These are phyloP conservation scores for Cavia porcellus DNA, from an alignment of 2,113 vertebrate species.

Conservation along the genomic window DNA sequence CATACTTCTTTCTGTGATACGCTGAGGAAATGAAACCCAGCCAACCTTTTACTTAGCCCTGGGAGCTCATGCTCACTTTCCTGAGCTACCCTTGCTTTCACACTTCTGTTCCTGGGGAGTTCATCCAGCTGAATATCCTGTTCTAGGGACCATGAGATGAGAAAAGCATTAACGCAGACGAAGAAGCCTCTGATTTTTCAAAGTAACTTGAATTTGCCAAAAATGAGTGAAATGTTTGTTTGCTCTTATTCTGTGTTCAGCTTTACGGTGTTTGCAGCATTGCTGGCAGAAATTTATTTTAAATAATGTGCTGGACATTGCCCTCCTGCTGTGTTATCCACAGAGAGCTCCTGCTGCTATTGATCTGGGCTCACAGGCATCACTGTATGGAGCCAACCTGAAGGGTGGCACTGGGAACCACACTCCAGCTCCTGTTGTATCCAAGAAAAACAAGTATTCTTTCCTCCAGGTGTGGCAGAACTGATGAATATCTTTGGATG, in stretches of 20 bases:
- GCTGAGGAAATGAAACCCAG: too few species aligned
- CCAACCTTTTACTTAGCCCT: too few species aligned
- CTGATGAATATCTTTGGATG: not conserved
- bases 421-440: not conserved
- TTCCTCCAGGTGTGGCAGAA: not conserved
- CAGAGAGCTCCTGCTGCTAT: not conserved
- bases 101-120: not conserved
- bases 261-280: not conserved
- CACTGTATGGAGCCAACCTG: not conserved
- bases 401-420: not conserved
- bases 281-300: not conserved
- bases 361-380: too few species aligned
- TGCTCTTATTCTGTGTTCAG: not conserved
- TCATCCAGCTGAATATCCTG: not conserved
- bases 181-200: not conserved
- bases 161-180: not conserved
- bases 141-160: not conserved
- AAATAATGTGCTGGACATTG: not conserved
- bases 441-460: not conserved
- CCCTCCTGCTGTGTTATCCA: not conserved
- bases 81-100: not conserved
- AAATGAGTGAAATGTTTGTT: not conserved
- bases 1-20: too few species aligned
- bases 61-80: not conserved
- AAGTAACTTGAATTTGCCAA: slow-evolving; percentile 37